phyloP scores from a whole-genome alignment of 37 sponge, comb jelly and placozoan genomes.

The Amphimedon queenslandica region DNA sequence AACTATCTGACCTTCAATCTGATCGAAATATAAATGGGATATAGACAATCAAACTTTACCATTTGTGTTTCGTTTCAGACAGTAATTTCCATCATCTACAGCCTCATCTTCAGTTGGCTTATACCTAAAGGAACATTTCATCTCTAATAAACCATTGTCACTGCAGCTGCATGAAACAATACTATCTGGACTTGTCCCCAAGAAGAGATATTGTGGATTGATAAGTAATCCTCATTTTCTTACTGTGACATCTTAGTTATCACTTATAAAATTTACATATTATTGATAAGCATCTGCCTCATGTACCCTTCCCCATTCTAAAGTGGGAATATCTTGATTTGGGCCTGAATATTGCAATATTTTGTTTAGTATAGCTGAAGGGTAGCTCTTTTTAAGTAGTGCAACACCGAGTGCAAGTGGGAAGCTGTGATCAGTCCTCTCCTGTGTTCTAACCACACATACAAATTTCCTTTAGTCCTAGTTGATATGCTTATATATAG shows the following conservation, averaged over 20 bases:
- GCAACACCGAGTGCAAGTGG: constrained; percentile 8
- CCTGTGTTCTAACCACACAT: constrained; percentile 20
- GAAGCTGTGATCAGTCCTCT: constrained; percentile 28
- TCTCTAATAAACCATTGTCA: neutral
- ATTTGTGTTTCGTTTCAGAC: neutral
- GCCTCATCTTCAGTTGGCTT: neutral
- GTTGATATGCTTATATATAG: constrained; percentile 13
- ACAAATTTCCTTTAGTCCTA: neutral
- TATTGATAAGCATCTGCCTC: too few species aligned
- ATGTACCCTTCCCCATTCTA: too few species aligned
- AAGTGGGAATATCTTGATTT: too few species aligned
- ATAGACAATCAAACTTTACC: neutral
- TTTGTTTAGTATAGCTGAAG: too few species aligned
- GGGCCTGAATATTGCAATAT: too few species aligned
- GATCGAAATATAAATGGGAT: neutral
- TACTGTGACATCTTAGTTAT: neutral
- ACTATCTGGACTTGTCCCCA: constrained; percentile 18
- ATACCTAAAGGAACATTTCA: neutral
- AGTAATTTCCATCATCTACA: neutral
- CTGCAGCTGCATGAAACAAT: constrained; percentile 6
- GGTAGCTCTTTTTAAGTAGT: too few species aligned
- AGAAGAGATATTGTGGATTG: constrained; percentile 5
- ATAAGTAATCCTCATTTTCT: neutral
- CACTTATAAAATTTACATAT: too few species aligned
- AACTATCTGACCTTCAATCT: neutral